Base-by-base conservation (phyloP, 2,888 invertebrate species). In the Orthosia incerta region DNA sequence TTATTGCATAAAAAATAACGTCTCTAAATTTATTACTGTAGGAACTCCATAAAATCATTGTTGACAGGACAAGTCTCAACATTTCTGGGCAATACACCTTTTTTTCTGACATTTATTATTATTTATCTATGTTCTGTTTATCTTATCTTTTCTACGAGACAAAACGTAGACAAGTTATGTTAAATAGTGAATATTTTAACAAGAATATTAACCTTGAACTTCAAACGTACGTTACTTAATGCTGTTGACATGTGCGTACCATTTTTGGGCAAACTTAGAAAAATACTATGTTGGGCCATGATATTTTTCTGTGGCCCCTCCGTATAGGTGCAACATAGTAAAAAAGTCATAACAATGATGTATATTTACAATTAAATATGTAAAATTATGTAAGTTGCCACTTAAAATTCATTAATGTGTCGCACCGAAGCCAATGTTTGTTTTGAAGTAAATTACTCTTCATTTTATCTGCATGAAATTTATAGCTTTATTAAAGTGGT, bases 181-280 rank as follows among this genome's bases (percentile, higher is more conserved):
- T 18, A 71, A 62, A 16, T 0, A 31, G 23, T 71, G 23, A 61
- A 79, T 79, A 62, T 57, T 78, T 78, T 50, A 48, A 78, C 12
- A 11, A 23, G 4, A 26, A 26, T n/a, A 18, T 20, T 20, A 62
- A 53, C 80, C 72, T 79, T 59, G 61, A 62, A 57, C 71, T 71
- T 71, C 15, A 26, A 62, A 39, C 18, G 20, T 45, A 55, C 1
- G 1, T 31, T 61, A 62, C 16, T 5, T 20, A 48, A 60, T 18
- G 3, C 13, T 53, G 20, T 76, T 71, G 51, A 57, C 20, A 16
- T 46, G 1, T 45, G 11, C 26, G 15, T 51, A 45, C 12, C n/a
- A 16, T 39, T 46, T 13, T 55, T 59, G 20, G 4, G 39, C 16
- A 76, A n/a, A 65, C 23, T 39, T 18, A 11, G 15, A 66, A 31